These are phyloP conservation scores for Coreoperca whiteheadi DNA, from an alignment of 2,113 vertebrate genomes.

Conservation along the genomic window DNA sequence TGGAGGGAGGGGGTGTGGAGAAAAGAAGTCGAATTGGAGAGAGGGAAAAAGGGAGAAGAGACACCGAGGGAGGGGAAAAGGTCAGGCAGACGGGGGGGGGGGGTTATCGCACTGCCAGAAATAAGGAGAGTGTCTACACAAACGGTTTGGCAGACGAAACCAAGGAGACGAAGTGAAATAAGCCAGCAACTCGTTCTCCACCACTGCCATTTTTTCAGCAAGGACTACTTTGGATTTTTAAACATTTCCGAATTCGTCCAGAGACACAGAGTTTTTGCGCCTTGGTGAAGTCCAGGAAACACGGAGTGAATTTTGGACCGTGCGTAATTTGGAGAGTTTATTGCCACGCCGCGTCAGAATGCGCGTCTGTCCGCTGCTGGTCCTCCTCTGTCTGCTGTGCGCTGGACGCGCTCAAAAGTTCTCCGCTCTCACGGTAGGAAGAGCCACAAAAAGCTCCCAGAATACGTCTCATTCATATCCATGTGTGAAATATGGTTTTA, in stretches of 20 bases:
- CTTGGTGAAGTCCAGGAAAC: slow-evolving; percentile 25
- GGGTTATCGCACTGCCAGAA: slow-evolving; percentile 67
- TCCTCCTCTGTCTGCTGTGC: slow-evolving; percentile 80
- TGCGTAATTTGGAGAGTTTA: slow-evolving; percentile 77
- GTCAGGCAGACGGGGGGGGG: slow-evolving; percentile 70
- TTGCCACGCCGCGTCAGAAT: slow-evolving; percentile 78
- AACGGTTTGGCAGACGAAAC: slow-evolving; percentile 70
- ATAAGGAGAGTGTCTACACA: slow-evolving; percentile 75
- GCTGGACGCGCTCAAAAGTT: slow-evolving; percentile 84
- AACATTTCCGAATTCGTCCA: slow-evolving; percentile 16
- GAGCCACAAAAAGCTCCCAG: background rate
- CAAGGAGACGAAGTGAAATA: slow-evolving; percentile 66
- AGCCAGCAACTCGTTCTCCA: slow-evolving; percentile 32
- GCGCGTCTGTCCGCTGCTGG: slow-evolving; percentile 81
- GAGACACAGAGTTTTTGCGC: background rate
- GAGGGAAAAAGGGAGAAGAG: slow-evolving; percentile 72
- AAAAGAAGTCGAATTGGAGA: slow-evolving; percentile 62
- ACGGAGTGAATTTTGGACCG: slow-evolving; percentile 57
- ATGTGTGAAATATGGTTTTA: background rate
- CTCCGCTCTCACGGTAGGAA: slow-evolving; percentile 87
- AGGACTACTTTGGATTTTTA: slow-evolving; percentile 54
- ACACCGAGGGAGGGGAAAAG: slow-evolving; percentile 77
- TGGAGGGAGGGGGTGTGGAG: slow-evolving; percentile 76
- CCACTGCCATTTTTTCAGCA: slow-evolving; percentile 20
- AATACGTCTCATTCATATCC: background rate